phyloP scores from a whole-genome alignment of 1,140 invertebrate genomes.

The Mamestra configurata region DNA sequence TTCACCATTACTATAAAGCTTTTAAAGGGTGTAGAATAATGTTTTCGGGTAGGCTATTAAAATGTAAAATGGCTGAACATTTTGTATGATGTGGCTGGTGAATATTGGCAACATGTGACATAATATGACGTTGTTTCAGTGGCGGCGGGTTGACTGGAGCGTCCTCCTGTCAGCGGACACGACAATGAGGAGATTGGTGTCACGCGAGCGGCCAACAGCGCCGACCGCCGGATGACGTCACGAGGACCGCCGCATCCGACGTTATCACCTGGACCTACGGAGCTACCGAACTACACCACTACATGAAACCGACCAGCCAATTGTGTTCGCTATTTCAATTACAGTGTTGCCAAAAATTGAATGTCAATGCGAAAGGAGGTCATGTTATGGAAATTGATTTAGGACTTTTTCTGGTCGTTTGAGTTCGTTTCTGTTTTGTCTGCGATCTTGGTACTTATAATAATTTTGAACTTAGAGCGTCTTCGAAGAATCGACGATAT shows the following conservation, averaged over 20 bases:
- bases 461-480: too few relatives aligned
- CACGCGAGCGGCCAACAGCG: slow-evolving; percentile 65
- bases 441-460: too few relatives aligned
- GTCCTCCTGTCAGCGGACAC: slow-evolving; percentile 41
- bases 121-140: slow-evolving; percentile 49
- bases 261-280: slow-evolving; percentile 58
- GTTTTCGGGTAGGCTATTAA: not conserved
- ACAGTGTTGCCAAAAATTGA: slow-evolving; percentile 32
- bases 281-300: not conserved
- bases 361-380: slow-evolving; percentile 3
- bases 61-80: slow-evolving; percentile 12
- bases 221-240: slow-evolving; percentile 74
- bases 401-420: not conserved
- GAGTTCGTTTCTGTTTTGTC: not conserved
- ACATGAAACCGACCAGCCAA: slow-evolving; percentile 32
- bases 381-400: not conserved
- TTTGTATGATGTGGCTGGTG: not conserved
- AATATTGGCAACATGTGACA: slow-evolving; percentile 34
- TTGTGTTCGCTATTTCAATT: slow-evolving; percentile 35
- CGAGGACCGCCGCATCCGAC: slow-evolving; percentile 75
- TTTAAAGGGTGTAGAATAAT: not conserved
- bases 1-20: slow-evolving; percentile 11
- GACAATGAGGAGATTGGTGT: slow-evolving; percentile 71
- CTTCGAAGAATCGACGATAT: too few relatives aligned
- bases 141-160: slow-evolving; percentile 23